Evolutionary conservation across 2,888 invertebrate genomes (phyloP).

Genomic region (Agapostemon virescens): DNA sequence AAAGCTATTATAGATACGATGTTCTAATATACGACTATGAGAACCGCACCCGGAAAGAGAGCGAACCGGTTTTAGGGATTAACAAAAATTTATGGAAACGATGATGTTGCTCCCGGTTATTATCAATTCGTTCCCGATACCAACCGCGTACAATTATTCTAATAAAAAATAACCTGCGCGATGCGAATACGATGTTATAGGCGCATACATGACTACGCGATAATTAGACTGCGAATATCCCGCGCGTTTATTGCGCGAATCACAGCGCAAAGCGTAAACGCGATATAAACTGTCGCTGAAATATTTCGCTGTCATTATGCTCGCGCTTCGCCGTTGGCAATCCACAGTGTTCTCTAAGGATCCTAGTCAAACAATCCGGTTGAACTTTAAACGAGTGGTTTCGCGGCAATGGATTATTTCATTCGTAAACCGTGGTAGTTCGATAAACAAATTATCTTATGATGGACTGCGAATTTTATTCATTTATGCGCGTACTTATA

Average conservation of each 20-base stretch:
- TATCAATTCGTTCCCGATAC: background rate
- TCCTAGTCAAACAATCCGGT: too few relatives aligned
- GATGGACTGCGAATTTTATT: too few relatives aligned
- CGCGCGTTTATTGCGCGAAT: background rate
- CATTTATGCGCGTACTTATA: too few relatives aligned
- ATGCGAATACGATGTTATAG: background rate
- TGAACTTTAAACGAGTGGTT: too few relatives aligned
- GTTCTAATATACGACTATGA: slow-evolving; percentile 9
- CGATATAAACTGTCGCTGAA: background rate
- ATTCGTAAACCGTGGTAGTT: too few relatives aligned
- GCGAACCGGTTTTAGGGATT: slow-evolving; percentile 9
- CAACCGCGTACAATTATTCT: background rate
- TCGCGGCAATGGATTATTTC: too few relatives aligned
- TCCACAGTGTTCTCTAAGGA: too few relatives aligned
- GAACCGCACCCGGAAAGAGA: slow-evolving; percentile 12
- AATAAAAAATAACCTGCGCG: background rate
- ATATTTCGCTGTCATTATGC: background rate
- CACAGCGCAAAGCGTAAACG: background rate
- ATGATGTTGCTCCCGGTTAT: background rate
- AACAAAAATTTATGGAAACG: slow-evolving; percentile 28
- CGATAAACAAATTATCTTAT: too few relatives aligned
- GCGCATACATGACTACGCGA: background rate
- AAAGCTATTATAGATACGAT: slow-evolving; percentile 17
- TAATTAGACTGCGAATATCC: background rate
- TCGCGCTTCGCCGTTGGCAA: too few relatives aligned